phyloP scores from a whole-genome alignment of 2,888 invertebrate genomes.

The Heliconius ismenius region DNA sequence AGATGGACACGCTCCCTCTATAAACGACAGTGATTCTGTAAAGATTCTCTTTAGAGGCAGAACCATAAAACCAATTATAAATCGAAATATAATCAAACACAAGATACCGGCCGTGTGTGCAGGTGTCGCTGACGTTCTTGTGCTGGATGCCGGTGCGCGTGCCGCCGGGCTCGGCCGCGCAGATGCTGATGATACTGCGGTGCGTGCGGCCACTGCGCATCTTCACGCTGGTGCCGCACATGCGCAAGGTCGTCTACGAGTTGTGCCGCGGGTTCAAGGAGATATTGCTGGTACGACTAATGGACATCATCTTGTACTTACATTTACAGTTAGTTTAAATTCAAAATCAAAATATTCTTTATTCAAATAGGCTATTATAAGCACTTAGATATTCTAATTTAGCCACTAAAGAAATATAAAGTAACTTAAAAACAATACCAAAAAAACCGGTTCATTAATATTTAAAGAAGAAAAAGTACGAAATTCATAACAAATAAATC shows the following conservation, averaged over 20 bases:
- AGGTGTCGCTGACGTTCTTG: constrained; percentile 97
- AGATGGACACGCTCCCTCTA: too few relatives aligned
- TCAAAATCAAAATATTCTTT: too few relatives aligned
- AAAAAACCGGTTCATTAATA: not conserved
- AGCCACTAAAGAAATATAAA: not conserved
- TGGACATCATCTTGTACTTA: too few relatives aligned
- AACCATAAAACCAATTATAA: too few relatives aligned
- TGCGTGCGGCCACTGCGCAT: constrained; percentile 98
- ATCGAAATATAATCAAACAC: too few relatives aligned
- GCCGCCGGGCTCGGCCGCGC: constrained; percentile 95
- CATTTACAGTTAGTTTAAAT: too few relatives aligned
- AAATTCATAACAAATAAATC: not conserved
- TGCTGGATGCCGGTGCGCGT: constrained; percentile 98
- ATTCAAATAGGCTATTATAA: too few relatives aligned
- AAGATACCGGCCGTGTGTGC: constrained; percentile 26
- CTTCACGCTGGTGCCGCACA: constrained; percentile 98
- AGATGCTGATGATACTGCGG: constrained; percentile 96
- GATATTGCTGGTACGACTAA: constrained; percentile 90
- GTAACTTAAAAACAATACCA: not conserved
- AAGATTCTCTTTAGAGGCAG: too few relatives aligned
- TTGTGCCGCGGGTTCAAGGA: constrained; percentile 99
- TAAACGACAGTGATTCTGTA: too few relatives aligned
- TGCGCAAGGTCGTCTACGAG: constrained; percentile 99
- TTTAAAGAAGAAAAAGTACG: not conserved
- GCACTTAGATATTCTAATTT: too few relatives aligned